phyloP scores from a whole-genome alignment of 2,888 invertebrate genomes.

The Eurois occulta region DNA sequence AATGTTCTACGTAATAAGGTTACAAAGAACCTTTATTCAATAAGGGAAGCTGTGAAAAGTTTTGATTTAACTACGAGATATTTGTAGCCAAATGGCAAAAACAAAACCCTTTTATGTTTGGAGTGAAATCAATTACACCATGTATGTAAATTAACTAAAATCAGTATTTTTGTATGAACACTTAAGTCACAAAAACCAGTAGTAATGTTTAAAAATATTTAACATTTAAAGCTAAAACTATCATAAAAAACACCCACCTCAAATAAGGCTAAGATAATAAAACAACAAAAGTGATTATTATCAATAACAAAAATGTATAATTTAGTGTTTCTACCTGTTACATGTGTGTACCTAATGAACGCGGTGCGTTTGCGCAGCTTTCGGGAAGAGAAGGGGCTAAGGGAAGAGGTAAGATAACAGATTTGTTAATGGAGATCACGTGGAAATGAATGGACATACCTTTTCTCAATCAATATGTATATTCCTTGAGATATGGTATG shows the following conservation, averaged over 20 bases:
- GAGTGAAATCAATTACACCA: neutral
- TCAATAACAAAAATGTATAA: slow-evolving; percentile 58
- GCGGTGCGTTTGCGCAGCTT: slow-evolving; percentile 72
- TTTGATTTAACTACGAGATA: neutral
- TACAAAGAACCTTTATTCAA: neutral
- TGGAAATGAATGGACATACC: slow-evolving; percentile 65
- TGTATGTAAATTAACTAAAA: neutral
- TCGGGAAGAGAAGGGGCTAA: slow-evolving; percentile 11
- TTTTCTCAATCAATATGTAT: neutral
- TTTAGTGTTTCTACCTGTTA: slow-evolving; percentile 47
- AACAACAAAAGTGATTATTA: slow-evolving; percentile 41
- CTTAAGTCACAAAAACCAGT: neutral
- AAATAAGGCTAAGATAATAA: slow-evolving; percentile 10
- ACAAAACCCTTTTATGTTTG: neutral
- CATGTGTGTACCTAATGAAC: slow-evolving; percentile 61
- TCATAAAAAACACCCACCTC: neutral
- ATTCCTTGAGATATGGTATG: too few relatives aligned
- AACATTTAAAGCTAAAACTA: neutral
- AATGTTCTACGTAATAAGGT: neutral
- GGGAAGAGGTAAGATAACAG: slow-evolving; percentile 68
- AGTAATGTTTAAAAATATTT: neutral
- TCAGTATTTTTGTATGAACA: neutral
- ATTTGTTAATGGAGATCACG: slow-evolving; percentile 69
- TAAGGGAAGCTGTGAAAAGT: neutral
- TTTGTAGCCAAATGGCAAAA: neutral